Percentiles rank a stretch among this genome's conserved stretches.
Evolutionary conservation across 2,797 vertebrate species (phyloP).

Genomic region (Ctenochaetus hawaiiensis): DNA sequence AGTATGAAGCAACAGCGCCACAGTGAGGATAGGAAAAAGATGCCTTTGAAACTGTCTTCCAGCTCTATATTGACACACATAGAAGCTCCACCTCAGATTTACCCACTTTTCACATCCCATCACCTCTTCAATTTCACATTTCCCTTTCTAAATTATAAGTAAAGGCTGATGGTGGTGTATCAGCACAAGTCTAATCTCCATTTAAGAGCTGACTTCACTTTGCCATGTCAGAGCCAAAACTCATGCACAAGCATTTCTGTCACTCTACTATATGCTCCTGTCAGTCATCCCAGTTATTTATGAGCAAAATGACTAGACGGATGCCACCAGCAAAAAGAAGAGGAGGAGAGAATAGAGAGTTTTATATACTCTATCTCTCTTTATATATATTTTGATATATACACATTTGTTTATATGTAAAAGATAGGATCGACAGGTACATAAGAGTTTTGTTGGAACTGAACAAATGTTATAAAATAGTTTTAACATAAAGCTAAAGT

Average conservation of each 20-base stretch:
- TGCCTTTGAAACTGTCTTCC: background rate
- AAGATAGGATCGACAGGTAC: too few species aligned
- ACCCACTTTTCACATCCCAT: constrained; percentile 15
- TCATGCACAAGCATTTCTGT: constrained; percentile 55
- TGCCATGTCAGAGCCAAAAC: constrained; percentile 25
- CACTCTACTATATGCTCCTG: constrained; percentile 22
- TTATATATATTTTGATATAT: background rate
- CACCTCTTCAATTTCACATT: constrained; percentile 1
- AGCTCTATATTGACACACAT: background rate
- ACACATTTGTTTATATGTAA: too few species aligned
- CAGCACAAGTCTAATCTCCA: constrained; percentile 26
- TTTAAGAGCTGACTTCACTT: constrained; percentile 35
- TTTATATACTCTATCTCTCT: too few species aligned
- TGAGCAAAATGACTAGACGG: constrained; percentile 35
- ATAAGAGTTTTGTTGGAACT: too few species aligned
- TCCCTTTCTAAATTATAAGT: constrained; percentile 7
- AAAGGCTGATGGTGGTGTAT: constrained; percentile 35
- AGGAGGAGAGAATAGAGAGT: background rate
- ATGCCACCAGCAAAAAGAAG: constrained; percentile 8
- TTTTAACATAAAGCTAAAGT: background rate
- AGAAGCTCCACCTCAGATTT: background rate
- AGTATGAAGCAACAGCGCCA: background rate
- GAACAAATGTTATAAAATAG: too few species aligned
- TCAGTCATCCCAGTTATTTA: constrained; percentile 51
- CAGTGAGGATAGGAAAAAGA: background rate